phyloP scores from a whole-genome alignment of 2,797 vertebrate genomes.

The Liparis tanakae region DNA sequence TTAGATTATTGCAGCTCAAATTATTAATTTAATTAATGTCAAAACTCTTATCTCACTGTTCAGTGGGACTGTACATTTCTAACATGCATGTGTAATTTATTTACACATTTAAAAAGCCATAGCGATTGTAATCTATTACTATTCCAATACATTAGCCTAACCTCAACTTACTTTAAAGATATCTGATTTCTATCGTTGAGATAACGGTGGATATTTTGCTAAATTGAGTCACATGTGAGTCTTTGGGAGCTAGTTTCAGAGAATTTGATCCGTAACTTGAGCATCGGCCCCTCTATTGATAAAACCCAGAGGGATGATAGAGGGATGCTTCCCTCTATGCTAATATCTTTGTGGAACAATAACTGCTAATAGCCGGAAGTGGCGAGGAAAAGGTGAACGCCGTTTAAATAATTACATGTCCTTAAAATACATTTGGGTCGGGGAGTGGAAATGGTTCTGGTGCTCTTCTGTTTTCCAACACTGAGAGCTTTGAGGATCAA shows the following conservation, averaged over 20 bases:
- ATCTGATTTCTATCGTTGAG: constrained; percentile 31
- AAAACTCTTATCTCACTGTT: not conserved
- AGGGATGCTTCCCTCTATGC: constrained; percentile 22
- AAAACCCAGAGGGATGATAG: no score
- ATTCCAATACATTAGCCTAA: constrained; percentile 8
- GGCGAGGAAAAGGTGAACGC: constrained; percentile 14
- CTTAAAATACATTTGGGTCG: constrained; percentile 61
- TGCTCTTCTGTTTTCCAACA: constrained; percentile 52
- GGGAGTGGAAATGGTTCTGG: constrained; percentile 47
- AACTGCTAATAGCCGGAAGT: constrained; percentile 57
- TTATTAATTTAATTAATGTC: not conserved
- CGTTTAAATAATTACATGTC: constrained; percentile 52
- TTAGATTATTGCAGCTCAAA: no score
- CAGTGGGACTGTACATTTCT: not conserved
- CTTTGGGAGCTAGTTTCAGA: constrained; percentile 45
- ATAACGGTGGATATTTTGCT: constrained; percentile 20
- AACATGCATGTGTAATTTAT: not conserved
- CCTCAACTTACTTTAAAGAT: constrained; percentile 23
- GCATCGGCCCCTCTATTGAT: constrained; percentile 14
- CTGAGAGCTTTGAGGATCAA: constrained; percentile 51
- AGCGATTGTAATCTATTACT: not conserved
- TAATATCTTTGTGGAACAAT: constrained; percentile 41
- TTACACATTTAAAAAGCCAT: constrained; percentile 1
- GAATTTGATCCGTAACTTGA: constrained; percentile 32
- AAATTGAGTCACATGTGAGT: constrained; percentile 43